Conservation (phyloP, 2,113 vertebrate genomes). For the Zosterops japonicus region DNA sequence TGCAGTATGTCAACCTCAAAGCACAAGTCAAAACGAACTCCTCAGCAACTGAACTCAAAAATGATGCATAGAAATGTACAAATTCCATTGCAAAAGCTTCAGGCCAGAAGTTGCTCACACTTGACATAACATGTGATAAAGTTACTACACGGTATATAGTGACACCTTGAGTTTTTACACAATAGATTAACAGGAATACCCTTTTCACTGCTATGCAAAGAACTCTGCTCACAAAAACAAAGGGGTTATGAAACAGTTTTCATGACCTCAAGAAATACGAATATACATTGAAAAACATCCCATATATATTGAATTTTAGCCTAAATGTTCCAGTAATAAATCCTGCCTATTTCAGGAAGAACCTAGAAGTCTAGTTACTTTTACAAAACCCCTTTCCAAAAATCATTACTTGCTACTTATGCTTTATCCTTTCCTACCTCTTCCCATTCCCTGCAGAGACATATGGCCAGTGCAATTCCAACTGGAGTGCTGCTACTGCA, state of each 20-base stretch:
- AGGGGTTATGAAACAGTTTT: constrained; percentile 57
- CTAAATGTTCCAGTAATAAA: constrained; percentile 57
- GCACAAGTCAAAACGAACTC: constrained; percentile 72
- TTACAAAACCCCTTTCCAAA: background rate
- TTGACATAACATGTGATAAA: constrained; percentile 67
- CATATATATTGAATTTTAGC: constrained; percentile 60
- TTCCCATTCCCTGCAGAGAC: constrained; percentile 18
- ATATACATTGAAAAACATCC: constrained; percentile 61
- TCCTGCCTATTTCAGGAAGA: constrained; percentile 57
- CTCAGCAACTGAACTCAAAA: constrained; percentile 75
- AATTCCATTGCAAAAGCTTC: constrained; percentile 68
- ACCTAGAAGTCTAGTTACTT: constrained; percentile 46
- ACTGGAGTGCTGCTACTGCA: constrained; percentile 10
- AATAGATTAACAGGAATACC: constrained; percentile 56
- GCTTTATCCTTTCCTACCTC: constrained; percentile 16
- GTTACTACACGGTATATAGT: constrained; percentile 70
- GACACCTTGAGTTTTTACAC: constrained; percentile 63
- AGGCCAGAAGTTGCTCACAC: constrained; percentile 71
- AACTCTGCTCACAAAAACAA: constrained; percentile 57
- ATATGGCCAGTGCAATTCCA: background rate
- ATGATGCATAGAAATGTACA: constrained; percentile 73
- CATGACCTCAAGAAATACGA: constrained; percentile 61
- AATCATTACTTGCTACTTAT: background rate
- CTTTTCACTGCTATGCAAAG: constrained; percentile 63
- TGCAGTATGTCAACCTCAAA: constrained; percentile 68